A percentile compares a stretch with the other conserved stretches of the same genome.
phyloP scores from a whole-genome alignment of 2,888 invertebrate species.

The Cephus pygmeus region DNA sequence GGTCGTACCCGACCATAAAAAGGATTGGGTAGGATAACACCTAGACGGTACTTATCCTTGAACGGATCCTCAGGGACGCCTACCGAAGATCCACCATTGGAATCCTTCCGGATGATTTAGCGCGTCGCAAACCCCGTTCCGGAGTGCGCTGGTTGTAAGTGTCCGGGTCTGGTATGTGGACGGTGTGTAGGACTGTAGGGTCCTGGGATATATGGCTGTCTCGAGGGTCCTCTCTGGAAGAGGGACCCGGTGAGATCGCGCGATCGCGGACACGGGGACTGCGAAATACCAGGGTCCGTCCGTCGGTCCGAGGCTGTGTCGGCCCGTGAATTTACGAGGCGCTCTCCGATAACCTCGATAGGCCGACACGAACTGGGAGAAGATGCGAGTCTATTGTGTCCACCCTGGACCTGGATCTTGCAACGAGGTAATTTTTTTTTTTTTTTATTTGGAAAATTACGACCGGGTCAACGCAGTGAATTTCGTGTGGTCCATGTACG shows the following conservation, averaged over 20 bases:
- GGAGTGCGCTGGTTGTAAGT: slow-evolving; percentile 47
- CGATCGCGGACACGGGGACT: slow-evolving; percentile 25
- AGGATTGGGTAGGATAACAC: not conserved
- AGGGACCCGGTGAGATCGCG: slow-evolving; percentile 16
- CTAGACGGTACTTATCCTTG: not conserved
- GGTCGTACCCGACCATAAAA: not conserved
- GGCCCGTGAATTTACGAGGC: slow-evolving; percentile 44
- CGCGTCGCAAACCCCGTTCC: slow-evolving; percentile 24
- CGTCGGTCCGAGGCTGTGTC: slow-evolving; percentile 32
- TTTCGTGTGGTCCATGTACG: not conserved
- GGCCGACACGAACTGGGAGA: slow-evolving; percentile 32
- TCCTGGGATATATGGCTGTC: slow-evolving; percentile 48
- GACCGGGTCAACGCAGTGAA: not conserved
- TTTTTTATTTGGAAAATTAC: not conserved
- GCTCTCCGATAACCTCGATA: slow-evolving; percentile 49
- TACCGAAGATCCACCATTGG: not conserved
- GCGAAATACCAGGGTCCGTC: slow-evolving; percentile 38
- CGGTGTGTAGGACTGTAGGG: slow-evolving; percentile 45
- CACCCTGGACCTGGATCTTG: not conserved
- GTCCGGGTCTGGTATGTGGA: slow-evolving; percentile 54
- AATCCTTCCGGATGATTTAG: slow-evolving; percentile 38
- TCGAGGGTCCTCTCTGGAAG: slow-evolving; percentile 33
- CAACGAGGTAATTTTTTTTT: not conserved
- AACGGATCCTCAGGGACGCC: not conserved
- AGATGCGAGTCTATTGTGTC: slow-evolving; percentile 1